A percentile compares a stretch with the other conserved stretches of the same genome.
These are phyloP conservation scores for Sialis lutaria DNA, from an alignment of 2,888 invertebrate species.

Conservation along the genomic window DNA sequence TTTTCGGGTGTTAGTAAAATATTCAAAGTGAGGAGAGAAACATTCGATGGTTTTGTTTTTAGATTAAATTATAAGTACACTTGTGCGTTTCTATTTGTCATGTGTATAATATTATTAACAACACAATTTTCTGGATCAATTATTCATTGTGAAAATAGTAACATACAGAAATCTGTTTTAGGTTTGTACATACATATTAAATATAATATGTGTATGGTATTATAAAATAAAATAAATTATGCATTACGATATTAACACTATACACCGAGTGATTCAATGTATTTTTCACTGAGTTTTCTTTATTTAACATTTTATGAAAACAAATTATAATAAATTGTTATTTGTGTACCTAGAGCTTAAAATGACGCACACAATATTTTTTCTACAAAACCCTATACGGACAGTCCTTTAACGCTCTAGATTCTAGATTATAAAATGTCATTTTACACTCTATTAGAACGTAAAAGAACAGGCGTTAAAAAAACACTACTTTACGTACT, in stretches of 20 bases:
- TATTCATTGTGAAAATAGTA: slow-evolving; percentile 8
- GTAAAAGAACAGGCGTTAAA: too few relatives aligned
- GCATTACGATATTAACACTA: too few relatives aligned
- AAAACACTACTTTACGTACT: too few relatives aligned
- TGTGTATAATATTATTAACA: slow-evolving; percentile 6
- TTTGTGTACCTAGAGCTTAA: too few relatives aligned
- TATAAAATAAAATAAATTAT: not conserved
- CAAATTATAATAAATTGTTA: not conserved
- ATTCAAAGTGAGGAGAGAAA: slow-evolving; percentile 5
- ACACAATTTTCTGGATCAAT: slow-evolving; percentile 7
- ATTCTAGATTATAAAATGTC: too few relatives aligned
- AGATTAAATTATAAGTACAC: slow-evolving; percentile 7
- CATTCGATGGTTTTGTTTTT: slow-evolving; percentile 5
- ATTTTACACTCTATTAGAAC: too few relatives aligned
- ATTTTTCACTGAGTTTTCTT: not conserved
- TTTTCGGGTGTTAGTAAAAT: slow-evolving; percentile 1
- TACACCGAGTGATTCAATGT: not conserved
- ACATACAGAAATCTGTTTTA: slow-evolving; percentile 7
- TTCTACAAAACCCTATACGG: too few relatives aligned
- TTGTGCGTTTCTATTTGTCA: slow-evolving; percentile 5
- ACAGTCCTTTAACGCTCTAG: too few relatives aligned
- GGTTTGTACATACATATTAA: slow-evolving; percentile 6
- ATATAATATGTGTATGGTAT: not conserved
- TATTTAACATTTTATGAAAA: not conserved
- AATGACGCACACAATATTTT: too few relatives aligned